phyloP scores from a whole-genome alignment of 1,140 invertebrate species.

The Aphidius gifuensis region DNA sequence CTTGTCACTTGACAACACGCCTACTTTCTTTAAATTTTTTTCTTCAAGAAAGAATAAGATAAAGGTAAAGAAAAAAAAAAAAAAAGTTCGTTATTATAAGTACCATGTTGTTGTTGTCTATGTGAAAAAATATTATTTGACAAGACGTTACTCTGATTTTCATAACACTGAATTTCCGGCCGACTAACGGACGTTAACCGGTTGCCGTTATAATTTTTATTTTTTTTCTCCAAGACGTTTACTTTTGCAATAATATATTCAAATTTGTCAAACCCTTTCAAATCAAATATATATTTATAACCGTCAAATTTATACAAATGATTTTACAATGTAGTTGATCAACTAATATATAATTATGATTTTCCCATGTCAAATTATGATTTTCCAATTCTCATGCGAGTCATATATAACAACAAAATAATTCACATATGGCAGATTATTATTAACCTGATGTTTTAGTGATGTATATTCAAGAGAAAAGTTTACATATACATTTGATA shows the following conservation, averaged over 20 bases:
- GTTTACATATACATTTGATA: too few relatives aligned
- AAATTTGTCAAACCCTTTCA: too few relatives aligned
- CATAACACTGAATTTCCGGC: constrained; percentile 49
- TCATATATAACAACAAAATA: too few relatives aligned
- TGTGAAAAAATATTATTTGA: constrained; percentile 20
- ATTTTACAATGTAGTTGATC: too few relatives aligned
- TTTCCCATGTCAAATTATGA: constrained; percentile 43
- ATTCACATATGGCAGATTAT: constrained; percentile 34
- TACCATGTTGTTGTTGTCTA: not conserved
- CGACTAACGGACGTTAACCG: constrained; percentile 51
- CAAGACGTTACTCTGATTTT: constrained; percentile 41
- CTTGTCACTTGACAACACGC: constrained; percentile 41
- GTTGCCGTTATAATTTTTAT: constrained; percentile 28
- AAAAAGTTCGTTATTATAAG: constrained; percentile 41
- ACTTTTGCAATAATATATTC: not conserved
- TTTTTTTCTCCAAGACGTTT: not conserved
- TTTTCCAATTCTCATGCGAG: constrained; percentile 9
- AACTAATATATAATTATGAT: too few relatives aligned
- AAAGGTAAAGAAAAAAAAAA: constrained; percentile 9
- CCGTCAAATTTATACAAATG: too few relatives aligned
- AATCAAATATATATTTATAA: too few relatives aligned
- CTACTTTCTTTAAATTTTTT: constrained; percentile 22
- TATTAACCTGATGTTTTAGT: not conserved
- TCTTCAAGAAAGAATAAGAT: too few relatives aligned
- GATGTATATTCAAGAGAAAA: too few relatives aligned